Evolutionary conservation across 2,113 vertebrate species (phyloP).

Genomic region (Brachionichthys hirsutus): DNA sequence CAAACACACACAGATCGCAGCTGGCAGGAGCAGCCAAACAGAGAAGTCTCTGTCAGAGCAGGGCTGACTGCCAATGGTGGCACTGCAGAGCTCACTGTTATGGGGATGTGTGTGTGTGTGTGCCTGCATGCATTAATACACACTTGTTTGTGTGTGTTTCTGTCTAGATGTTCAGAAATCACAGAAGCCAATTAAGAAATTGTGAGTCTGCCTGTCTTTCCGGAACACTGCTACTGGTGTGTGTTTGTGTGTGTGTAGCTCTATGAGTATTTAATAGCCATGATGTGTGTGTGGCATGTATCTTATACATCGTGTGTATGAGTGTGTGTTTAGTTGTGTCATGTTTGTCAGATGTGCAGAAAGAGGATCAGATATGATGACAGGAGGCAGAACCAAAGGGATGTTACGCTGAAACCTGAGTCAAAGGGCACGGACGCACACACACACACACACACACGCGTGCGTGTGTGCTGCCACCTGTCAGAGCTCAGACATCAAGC

Average conservation of each 20-base stretch:
- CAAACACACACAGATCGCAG: constrained; percentile 47
- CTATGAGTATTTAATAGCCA: neutral
- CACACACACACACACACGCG: constrained; percentile 16
- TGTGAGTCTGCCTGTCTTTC: constrained; percentile 14
- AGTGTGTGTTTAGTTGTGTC: neutral
- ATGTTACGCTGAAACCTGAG: constrained; percentile 38
- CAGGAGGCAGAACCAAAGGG: constrained; percentile 51
- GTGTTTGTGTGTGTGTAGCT: neutral
- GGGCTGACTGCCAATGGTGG: constrained; percentile 29
- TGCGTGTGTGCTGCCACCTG: constrained; percentile 22
- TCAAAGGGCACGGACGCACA: constrained; percentile 38
- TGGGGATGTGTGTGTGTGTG: constrained; percentile 37
- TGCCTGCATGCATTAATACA: constrained; percentile 11
- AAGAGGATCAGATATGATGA: constrained; percentile 49
- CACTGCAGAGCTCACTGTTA: constrained; percentile 53
- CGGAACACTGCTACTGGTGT: constrained; percentile 4
- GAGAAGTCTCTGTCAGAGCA: constrained; percentile 58
- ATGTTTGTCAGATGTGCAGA: constrained; percentile 16
- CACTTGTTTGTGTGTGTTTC: constrained; percentile 33
- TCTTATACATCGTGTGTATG: neutral
- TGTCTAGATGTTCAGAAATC: constrained; percentile 40
- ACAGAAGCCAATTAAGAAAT: constrained; percentile 61
- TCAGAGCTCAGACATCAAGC: constrained; percentile 37
- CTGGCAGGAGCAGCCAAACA: constrained; percentile 66
- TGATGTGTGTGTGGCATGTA: too few species aligned